phyloP scores from a whole-genome alignment of 2,888 invertebrate species.

The Slavum lentiscoides region DNA sequence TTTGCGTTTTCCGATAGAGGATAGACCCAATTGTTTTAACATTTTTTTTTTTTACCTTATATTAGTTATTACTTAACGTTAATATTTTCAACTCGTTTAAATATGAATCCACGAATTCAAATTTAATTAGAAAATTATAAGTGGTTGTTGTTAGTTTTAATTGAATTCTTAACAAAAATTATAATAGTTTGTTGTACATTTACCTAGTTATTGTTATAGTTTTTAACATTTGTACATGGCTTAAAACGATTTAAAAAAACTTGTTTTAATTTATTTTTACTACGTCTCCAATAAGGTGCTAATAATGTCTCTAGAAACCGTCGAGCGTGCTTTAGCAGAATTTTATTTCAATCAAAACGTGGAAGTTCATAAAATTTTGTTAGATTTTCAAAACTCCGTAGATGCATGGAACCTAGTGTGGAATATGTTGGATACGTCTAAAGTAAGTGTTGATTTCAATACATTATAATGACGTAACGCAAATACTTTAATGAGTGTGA shows the following conservation, averaged over 20 bases:
- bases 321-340: conserved; percentile 46
- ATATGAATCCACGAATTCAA: not conserved
- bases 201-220: too few species aligned
- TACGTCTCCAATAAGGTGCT: not conserved
- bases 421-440: conserved; percentile 80
- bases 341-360: conserved; percentile 47
- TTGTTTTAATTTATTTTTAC: not conserved
- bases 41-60: not conserved
- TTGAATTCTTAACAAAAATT: not conserved
- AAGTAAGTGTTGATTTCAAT: conserved; percentile 64
- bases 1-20: not conserved
- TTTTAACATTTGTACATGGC: not conserved
- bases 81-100: not conserved
- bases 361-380: conserved; percentile 61
- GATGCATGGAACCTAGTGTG: conserved; percentile 93
- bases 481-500: not conserved
- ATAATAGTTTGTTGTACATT: not conserved
- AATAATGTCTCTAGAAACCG: conserved; percentile 36
- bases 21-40: not conserved
- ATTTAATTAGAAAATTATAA: not conserved
- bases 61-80: not conserved
- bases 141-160: not conserved
- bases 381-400: conserved; percentile 79
- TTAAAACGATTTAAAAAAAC: not conserved
- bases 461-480: not conserved